Evolutionary conservation across 1,140 invertebrate genomes (phyloP), one percentile per base, ranked within the genome.

Genomic region (Leucophenga varia): DNA sequence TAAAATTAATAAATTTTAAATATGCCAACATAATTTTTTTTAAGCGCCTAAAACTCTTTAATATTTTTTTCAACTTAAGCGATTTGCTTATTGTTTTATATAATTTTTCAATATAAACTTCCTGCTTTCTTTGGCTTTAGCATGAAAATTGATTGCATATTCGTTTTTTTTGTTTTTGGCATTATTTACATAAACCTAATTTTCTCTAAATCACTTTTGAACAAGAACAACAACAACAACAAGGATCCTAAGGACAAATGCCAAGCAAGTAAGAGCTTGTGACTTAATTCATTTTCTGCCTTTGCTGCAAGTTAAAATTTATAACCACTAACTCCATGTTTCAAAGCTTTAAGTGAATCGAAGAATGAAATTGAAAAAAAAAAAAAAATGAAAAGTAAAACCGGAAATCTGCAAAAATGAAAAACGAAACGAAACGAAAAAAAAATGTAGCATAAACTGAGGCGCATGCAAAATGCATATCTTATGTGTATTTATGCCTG

Each of bases 121-220:
- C 44, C 47, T 43, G 37, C n/a, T 14, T 30, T 25, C 25, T 19
- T 31, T 38, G 36, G 16, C 9, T 35, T 13, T 13, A 6, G 6
- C 14, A 25, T 43, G 37, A 30, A 63, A 67, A 63, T 67, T 63
- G 64, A 67, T 67, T 59, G 54, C 53, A 53, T 35, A 14, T 20
- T 30, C 17, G 18, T 38, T 13, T 39, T 9, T 37, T 30, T 20
- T 47, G 40, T 49, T 38, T 49, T 49, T 60, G 69, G 59, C 58
- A 61, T 61, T 69, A 69, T 69, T 69, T 69, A 65, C 64, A 69
- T 69, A 69, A 69, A 69, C 65, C 65, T 69, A 69, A 69, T 69
- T 69, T 69, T 69, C 55, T 56, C 54, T 69, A 69, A 69, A 69
- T 69, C 65, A 69, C 68, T 68, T 69, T 69, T 51, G 64, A 61